Base-by-base conservation (phyloP, 2,113 vertebrate species). In the Xerus inauris region DNA sequence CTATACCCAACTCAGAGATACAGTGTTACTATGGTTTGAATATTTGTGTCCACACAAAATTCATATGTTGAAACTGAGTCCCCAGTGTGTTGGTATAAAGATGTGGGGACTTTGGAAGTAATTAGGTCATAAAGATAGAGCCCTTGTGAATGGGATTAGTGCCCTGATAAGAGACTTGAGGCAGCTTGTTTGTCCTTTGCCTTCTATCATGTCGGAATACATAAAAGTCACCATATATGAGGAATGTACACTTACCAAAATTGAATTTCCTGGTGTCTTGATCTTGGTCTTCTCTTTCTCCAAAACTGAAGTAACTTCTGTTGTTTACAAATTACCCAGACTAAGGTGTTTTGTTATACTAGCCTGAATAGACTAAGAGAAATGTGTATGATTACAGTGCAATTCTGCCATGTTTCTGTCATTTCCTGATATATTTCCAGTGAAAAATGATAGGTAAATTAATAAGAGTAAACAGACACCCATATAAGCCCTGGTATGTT, bases 331-430 rank as follows among this genome's bases (percentile, higher is more conserved):
- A 54, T 73, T 57, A 67, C 24, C 16, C 11, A 73, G 12, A 22
- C 1, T 7, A 86, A 77, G 17, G 11, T 24, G n/a, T 71, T 87
- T 45, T 81, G n/a, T 81, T 42, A 45, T 38, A 65, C 6, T 28
- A n/a, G 3, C 35, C 79, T 83, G 6, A 88, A 30, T 47, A 16
- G 19, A 69, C 38, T 20, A 47, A 75, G 38, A 67, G 1, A 69
- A 49, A 57, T 65, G 5, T 86, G 22, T 38, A 17, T 47, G 47
- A 17, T 30, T 81, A 7, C 6, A 62, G 51, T 49, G 14, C 26
- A 67, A 30, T 80, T 87, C 24, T 91, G 17, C 3, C 19, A 40
- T 94, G 10, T 73, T 95, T 93, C 69, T 54, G 89, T 92, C 35
- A 65, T 76, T 47, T 57, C 45, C 10, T 67, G 82, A 92, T 28